Evolutionary conservation across 2,113 vertebrate species (phyloP).

Genomic region (Aramus guarauna): DNA sequence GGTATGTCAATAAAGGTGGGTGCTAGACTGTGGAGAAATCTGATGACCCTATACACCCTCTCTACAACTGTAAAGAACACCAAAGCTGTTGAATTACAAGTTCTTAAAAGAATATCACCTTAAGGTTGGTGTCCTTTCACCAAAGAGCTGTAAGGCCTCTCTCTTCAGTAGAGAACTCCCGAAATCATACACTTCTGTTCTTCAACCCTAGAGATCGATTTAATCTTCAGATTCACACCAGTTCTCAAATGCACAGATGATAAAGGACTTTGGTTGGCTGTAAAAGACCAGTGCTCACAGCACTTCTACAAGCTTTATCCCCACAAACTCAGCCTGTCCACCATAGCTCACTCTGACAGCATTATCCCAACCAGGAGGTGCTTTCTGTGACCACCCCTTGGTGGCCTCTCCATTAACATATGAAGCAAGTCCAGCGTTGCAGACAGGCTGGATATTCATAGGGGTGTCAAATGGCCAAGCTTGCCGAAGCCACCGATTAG

Average conservation of each 20-base stretch:
- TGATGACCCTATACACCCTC: not conserved
- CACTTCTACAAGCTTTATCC: not conserved
- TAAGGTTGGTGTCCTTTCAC: not conserved
- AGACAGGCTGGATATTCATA: not conserved
- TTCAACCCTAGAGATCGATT: not conserved
- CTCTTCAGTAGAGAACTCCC: not conserved
- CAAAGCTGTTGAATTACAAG: not conserved
- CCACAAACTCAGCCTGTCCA: not conserved
- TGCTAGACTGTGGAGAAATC: not conserved
- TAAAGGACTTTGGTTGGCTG: not conserved
- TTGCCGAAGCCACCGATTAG: not conserved
- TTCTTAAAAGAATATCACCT: not conserved
- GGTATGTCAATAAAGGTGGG: not conserved
- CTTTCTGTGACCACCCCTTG: not conserved
- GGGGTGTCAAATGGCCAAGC: not conserved
- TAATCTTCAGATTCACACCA: not conserved
- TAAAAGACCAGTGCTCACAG: not conserved
- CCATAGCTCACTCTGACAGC: not conserved
- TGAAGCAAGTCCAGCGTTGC: accelerated
- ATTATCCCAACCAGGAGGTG: not conserved
- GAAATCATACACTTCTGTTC: not conserved
- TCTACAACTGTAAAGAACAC: not conserved
- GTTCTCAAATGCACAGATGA: not conserved
- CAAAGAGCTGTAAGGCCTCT: not conserved
- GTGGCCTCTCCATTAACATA: not conserved